phyloP scores from a whole-genome alignment of 2,113 vertebrate genomes.

The Cariama cristata region DNA sequence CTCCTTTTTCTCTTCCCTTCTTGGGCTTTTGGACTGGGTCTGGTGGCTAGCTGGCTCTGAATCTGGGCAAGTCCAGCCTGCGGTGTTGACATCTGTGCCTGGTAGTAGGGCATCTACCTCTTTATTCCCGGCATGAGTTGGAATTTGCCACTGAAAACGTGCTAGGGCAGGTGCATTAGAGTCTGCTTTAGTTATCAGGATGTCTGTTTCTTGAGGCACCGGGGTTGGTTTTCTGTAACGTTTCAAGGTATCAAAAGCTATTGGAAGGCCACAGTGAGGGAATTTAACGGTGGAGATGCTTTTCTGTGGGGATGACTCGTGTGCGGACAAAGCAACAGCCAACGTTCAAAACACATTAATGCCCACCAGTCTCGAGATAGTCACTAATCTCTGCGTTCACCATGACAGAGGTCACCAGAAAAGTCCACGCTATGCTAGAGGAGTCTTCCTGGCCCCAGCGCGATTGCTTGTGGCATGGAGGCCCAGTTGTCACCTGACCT shows the following conservation, averaged over 20 bases:
- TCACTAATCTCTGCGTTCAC: neutral
- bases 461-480: rapidly evolving
- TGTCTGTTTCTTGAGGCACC: neutral
- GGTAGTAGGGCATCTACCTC: neutral
- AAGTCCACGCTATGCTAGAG: neutral
- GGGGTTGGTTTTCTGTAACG: neutral
- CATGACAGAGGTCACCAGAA: neutral
- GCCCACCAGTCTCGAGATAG: neutral
- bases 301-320: neutral
- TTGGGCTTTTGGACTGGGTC: neutral
- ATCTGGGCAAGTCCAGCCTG: neutral
- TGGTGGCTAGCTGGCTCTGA: neutral
- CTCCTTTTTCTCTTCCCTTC: neutral
- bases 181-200: neutral
- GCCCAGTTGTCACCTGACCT: neutral
- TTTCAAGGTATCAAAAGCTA: neutral
- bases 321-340: neutral
- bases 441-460: neutral
- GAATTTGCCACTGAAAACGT: neutral
- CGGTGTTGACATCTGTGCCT: neutral
- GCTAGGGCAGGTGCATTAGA: neutral
- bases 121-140: neutral
- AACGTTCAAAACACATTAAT: neutral
- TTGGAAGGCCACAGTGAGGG: neutral
- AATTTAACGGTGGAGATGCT: neutral